Evolutionary conservation across 2,797 vertebrate genomes (phyloP).

Genomic region (Furcifer pardalis): DNA sequence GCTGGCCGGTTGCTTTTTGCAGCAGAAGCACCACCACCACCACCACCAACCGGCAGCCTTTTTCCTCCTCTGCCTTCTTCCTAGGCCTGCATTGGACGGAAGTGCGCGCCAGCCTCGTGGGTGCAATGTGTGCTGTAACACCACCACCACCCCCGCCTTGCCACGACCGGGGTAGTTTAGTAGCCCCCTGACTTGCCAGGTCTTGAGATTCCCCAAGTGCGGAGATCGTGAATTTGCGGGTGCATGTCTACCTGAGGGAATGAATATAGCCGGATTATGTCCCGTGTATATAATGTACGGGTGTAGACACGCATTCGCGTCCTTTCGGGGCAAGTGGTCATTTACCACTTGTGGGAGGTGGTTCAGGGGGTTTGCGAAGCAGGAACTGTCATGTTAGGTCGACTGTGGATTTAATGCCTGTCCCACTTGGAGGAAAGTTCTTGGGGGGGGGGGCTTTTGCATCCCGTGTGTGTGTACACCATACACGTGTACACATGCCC

Average conservation of each 20-base stretch:
- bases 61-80: fast-evolving
- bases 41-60: background rate
- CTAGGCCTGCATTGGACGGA: conserved; percentile 19
- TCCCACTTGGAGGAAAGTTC: background rate
- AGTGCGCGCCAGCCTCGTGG: conserved; percentile 26
- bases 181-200: too few relatives aligned
- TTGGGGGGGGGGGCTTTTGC: background rate
- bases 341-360: background rate
- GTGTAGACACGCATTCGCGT: background rate
- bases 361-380: background rate
- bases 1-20: conserved; percentile 16
- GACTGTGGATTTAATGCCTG: background rate
- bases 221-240: too few relatives aligned
- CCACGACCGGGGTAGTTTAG: too few relatives aligned
- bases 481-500: too few relatives aligned
- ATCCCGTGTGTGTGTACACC: background rate
- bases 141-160: too few relatives aligned
- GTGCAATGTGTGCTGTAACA: conserved; percentile 1
- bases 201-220: too few relatives aligned
- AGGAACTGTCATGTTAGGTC: background rate
- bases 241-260: too few relatives aligned
- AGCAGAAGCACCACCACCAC: background rate
- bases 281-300: background rate
- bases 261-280: too few relatives aligned
- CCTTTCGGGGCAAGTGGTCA: background rate